Evolutionary conservation across 1,140 invertebrate species (phyloP), one percentile per base, ranked within the genome.

Genomic region (Reticulitermes speratus): DNA sequence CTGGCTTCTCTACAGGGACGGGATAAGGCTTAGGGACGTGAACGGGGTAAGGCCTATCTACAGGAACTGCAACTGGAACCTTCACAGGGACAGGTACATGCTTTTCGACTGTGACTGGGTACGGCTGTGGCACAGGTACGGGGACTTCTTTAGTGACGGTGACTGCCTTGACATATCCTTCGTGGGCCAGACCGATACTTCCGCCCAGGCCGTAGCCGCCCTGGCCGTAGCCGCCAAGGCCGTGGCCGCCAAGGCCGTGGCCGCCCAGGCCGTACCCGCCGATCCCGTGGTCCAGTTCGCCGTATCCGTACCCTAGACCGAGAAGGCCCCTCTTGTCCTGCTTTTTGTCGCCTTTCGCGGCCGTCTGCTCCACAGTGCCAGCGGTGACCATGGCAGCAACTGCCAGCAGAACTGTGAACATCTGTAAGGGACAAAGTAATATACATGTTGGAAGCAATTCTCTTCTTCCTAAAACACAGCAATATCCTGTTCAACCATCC

Each of bases 31-130:
- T 81, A 12, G 87, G 87, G 19, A 89, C 88, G 55, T 88, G 87
- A 5, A 89, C 88, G 6, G 88, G 88, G 81, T 88, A 89, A 5
- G 88, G 88, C 1, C 87, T 87, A 44, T 88, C 87, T 25, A 89
- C 88, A n/a, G 88, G 88, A 16, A 88, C 88, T 3, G 88, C 87
- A 5, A 88, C 86, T 38, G 82, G 82, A 14, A 87, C 86, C 30
- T 83, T 69, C 9, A 87, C 86, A 44, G 83, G 87, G 30, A 85
- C 83, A 16, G 87, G 87, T 12, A 86, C 82, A 32, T 86, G 88
- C 32, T 89, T 89, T 84, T 88, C 88, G 83, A 89, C 87, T 55
- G 88, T 82, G 30, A 87, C 87, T 3, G 88, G 86, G n/a, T 87
- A 86, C 8, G 88, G 88, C 21, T 88, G 88, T 0, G 88, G 88